phyloP scores from a whole-genome alignment of 2,797 vertebrate species.

The Rhinichthys osculus region DNA sequence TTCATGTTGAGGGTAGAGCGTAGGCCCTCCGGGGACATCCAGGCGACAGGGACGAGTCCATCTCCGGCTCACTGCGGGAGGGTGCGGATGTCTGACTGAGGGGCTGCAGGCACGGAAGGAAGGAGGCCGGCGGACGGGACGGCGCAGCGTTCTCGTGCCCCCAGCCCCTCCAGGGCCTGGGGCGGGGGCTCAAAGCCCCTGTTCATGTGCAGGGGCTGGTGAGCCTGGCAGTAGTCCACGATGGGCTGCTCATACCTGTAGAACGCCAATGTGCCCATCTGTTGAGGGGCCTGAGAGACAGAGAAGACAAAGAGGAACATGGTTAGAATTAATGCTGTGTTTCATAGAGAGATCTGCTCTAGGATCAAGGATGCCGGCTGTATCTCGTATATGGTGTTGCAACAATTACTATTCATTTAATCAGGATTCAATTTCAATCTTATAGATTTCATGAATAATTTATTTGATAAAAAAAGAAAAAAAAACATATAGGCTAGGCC shows the following conservation, averaged over 20 bases:
- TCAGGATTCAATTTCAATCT: neutral
- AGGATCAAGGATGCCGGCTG: neutral
- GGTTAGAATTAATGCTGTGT: neutral
- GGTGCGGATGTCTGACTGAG: slow-evolving; percentile 70
- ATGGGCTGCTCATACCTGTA: slow-evolving; percentile 91
- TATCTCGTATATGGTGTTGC: neutral
- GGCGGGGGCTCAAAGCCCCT: slow-evolving; percentile 80
- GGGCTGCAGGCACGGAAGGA: slow-evolving; percentile 69
- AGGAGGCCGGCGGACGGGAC: slow-evolving; percentile 64
- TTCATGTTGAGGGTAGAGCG: slow-evolving; percentile 29
- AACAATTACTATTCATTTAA: neutral
- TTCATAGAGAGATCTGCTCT: neutral
- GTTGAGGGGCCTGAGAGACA: slow-evolving; percentile 83
- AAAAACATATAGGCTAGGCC: too few species aligned
- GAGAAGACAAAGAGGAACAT: slow-evolving; percentile 16
- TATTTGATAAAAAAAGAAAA: neutral
- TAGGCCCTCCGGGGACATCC: slow-evolving; percentile 34
- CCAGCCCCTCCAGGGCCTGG: slow-evolving; percentile 67
- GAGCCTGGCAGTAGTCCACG: slow-evolving; percentile 91
- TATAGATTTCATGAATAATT: neutral
- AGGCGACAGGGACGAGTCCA: slow-evolving; percentile 1
- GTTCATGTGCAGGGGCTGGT: slow-evolving; percentile 87
- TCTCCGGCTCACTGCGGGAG: slow-evolving; percentile 68
- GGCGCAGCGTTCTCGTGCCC: slow-evolving; percentile 59
- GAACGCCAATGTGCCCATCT: slow-evolving; percentile 88